Evolutionary conservation across 2,888 invertebrate genomes (phyloP).

Genomic region (Drosophila anomalata): DNA sequence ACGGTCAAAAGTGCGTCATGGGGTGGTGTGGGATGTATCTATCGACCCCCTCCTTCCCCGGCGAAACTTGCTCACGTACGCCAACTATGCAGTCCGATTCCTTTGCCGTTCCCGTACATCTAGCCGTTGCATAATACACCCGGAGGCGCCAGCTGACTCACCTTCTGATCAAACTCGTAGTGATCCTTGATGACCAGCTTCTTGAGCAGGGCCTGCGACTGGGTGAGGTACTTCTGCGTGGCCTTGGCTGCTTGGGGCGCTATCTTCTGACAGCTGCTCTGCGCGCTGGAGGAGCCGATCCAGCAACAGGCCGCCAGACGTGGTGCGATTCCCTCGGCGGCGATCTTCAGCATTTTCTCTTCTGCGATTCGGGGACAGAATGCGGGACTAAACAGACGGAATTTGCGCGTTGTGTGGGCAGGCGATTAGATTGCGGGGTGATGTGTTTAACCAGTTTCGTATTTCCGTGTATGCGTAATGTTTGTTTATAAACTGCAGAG

Average conservation of each 20-base stretch:
- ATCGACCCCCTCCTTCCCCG: constrained; percentile 15
- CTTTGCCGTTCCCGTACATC: constrained; percentile 8
- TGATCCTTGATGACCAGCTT: constrained; percentile 88
- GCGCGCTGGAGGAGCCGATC: constrained; percentile 57
- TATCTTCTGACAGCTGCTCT: constrained; percentile 68
- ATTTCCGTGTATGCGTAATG: constrained; percentile 7
- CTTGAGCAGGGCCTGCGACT: constrained; percentile 71
- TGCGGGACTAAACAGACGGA: not conserved
- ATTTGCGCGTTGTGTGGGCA: constrained; percentile 2
- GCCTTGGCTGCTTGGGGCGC: constrained; percentile 65
- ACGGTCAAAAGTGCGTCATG: constrained; percentile 51
- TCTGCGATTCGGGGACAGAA: not conserved
- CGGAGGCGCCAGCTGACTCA: constrained; percentile 61
- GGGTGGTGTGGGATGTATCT: constrained; percentile 21
- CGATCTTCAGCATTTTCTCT: constrained; percentile 76
- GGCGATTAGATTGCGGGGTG: constrained; percentile 5
- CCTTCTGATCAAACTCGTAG: constrained; percentile 91
- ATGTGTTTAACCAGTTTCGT: constrained; percentile 12
- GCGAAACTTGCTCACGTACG: constrained; percentile 58
- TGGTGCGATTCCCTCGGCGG: constrained; percentile 73
- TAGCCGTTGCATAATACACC: constrained; percentile 57
- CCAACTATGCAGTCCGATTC: constrained; percentile 35
- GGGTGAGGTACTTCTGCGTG: constrained; percentile 77
- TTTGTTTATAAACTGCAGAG: constrained; percentile 39
- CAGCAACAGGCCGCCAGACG: constrained; percentile 68